Evolutionary conservation across 2,797 vertebrate species (phyloP).

Genomic region (Tympanoctomys barrerae): DNA sequence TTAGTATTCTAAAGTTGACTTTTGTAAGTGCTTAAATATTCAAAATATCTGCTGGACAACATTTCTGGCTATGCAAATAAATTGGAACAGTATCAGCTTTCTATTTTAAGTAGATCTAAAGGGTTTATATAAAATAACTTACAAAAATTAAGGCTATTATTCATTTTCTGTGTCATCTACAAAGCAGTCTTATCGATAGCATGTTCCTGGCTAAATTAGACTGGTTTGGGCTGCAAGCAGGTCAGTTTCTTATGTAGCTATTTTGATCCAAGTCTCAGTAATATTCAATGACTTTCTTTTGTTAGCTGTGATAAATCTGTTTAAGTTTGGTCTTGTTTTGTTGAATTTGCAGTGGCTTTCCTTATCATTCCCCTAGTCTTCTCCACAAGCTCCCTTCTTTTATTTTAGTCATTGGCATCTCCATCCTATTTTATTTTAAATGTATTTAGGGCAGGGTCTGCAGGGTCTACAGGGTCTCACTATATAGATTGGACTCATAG

Average conservation of each 20-base stretch:
- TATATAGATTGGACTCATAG: too few relatives aligned
- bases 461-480: too few relatives aligned
- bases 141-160: background rate
- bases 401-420: background rate
- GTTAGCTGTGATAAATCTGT: background rate
- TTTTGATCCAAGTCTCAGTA: background rate
- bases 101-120: constrained; percentile 22
- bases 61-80: background rate
- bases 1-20: background rate
- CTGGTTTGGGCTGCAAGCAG: background rate
- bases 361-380: background rate
- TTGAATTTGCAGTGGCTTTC: background rate
- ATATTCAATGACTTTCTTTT: background rate
- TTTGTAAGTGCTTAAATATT: background rate
- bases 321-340: background rate
- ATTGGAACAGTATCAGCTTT: background rate
- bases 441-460: too few relatives aligned
- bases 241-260: background rate
- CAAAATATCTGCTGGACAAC: background rate
- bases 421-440: background rate
- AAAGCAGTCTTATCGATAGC: background rate
- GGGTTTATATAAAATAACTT: background rate
- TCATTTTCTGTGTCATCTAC: background rate
- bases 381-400: background rate
- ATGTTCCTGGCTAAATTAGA: background rate